Evolutionary conservation across 2,113 vertebrate genomes (phyloP).

Genomic region (Salvelinus sp.): DNA sequence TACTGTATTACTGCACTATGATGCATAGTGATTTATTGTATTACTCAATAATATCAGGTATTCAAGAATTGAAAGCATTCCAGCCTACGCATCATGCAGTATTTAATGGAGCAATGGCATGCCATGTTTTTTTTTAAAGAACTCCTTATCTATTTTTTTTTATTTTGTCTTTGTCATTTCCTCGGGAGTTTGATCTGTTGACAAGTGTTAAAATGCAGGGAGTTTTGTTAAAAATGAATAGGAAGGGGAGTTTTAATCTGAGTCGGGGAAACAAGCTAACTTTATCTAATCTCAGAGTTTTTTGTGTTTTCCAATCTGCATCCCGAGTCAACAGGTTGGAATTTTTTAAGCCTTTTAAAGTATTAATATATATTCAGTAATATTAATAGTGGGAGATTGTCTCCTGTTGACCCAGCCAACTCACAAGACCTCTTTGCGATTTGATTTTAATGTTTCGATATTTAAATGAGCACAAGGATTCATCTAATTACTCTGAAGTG

Average conservation of each 20-base stretch:
- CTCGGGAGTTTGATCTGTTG: constrained; percentile 36
- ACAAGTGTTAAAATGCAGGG: constrained; percentile 61
- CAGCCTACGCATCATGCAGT: constrained; percentile 65
- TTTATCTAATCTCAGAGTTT: constrained; percentile 25
- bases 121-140: constrained; percentile 46
- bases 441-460: constrained; percentile 40
- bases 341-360: constrained; percentile 51
- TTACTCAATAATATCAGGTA: constrained; percentile 73
- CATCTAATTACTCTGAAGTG: constrained; percentile 56
- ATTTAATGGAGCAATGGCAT: constrained; percentile 74
- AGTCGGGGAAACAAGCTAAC: constrained; percentile 1
- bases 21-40: constrained; percentile 76
- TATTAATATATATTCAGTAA: constrained; percentile 70
- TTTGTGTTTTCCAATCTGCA: constrained; percentile 23
- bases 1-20: constrained; percentile 75
- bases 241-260: constrained; percentile 33
- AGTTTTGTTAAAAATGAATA: constrained; percentile 26
- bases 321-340: constrained; percentile 16
- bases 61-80: constrained; percentile 76
- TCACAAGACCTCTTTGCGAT: not conserved
- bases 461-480: constrained; percentile 49
- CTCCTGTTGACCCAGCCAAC: constrained; percentile 41
- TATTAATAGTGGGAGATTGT: constrained; percentile 40
- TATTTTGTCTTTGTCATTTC: constrained; percentile 64
- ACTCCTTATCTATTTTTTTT: constrained; percentile 54